A percentile compares a stretch with the other conserved stretches of the same genome.
phyloP scores from a whole-genome alignment of 2,113 vertebrate species.

The Scomber scombrus region DNA sequence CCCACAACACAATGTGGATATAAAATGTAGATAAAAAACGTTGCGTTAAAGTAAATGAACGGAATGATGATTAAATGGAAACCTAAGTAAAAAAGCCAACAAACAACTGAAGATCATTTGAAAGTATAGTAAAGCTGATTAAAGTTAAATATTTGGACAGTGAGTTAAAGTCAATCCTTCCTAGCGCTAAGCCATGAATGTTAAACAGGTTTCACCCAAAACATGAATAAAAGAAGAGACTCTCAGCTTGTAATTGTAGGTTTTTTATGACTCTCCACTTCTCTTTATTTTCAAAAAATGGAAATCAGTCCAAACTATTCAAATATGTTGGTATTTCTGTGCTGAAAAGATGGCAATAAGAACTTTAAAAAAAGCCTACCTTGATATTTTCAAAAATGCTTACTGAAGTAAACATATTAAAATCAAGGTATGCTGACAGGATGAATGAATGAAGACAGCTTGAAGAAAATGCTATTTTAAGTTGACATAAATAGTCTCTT shows the following conservation, averaged over 20 bases:
- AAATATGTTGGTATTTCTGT: slow-evolving; percentile 13
- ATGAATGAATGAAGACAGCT: neutral
- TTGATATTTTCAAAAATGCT: neutral
- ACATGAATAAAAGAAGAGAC: slow-evolving; percentile 61
- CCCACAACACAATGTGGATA: slow-evolving; percentile 11
- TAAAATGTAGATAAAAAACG: slow-evolving; percentile 37
- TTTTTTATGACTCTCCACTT: slow-evolving; percentile 22
- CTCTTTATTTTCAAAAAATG: slow-evolving; percentile 33
- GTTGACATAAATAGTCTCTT: slow-evolving; percentile 64
- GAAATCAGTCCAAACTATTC: slow-evolving; percentile 27
- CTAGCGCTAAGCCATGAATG: slow-evolving; percentile 39
- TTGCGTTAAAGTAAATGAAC: slow-evolving; percentile 32
- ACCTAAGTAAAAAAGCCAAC: slow-evolving; percentile 43
- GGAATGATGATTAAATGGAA: slow-evolving; percentile 44
- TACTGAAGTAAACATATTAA: slow-evolving; percentile 3
- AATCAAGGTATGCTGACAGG: neutral
- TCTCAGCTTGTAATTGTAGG: slow-evolving; percentile 33
- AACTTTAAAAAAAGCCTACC: neutral
- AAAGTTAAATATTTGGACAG: slow-evolving; percentile 64
- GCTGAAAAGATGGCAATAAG: slow-evolving; percentile 4
- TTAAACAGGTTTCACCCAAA: slow-evolving; percentile 50
- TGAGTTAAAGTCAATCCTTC: slow-evolving; percentile 43
- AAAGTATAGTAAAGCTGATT: slow-evolving; percentile 55
- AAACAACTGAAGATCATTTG: slow-evolving; percentile 54
- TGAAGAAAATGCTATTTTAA: slow-evolving; percentile 35